phyloP scores from a whole-genome alignment of 37 sponge, comb jelly and placozoan species.

The Eunapius fragilis region DNA sequence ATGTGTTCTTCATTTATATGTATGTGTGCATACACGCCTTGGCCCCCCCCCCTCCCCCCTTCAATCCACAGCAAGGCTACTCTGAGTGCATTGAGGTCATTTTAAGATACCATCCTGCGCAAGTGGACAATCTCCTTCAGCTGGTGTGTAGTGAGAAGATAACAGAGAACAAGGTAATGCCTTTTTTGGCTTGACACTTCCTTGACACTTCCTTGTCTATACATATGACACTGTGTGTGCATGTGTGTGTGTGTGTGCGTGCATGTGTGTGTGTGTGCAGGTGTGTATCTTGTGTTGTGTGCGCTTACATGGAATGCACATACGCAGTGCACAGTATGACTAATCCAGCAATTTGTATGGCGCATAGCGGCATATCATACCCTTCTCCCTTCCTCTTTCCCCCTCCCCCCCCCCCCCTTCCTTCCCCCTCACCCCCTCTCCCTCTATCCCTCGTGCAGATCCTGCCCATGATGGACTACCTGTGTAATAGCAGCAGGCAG shows the following conservation, averaged over 20 bases:
- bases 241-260: too few relatives aligned
- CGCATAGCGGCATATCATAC: too few relatives aligned
- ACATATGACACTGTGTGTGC: too few relatives aligned
- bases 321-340: too few relatives aligned
- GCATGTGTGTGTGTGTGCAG: neutral
- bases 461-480: constrained; percentile 44
- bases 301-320: too few relatives aligned
- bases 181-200: too few relatives aligned
- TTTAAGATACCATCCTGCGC: constrained; percentile 45
- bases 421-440: neutral
- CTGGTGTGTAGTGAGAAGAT: constrained; percentile 36
- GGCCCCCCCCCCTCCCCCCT: neutral
- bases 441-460: neutral
- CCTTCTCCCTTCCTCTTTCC: neutral
- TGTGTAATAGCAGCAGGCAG: constrained; percentile 36
- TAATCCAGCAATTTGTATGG: too few relatives aligned
- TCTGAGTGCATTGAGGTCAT: constrained; percentile 54
- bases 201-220: neutral
- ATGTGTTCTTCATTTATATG: too few relatives aligned
- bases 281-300: too few relatives aligned
- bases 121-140: constrained; percentile 46
- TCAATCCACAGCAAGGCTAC: constrained; percentile 47
- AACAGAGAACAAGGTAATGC: constrained; percentile 47
- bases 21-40: neutral
- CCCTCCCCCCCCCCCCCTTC: neutral